These are phyloP conservation scores for Sipha flava DNA, from an alignment of 1,140 invertebrate genomes.

Conservation along the genomic window DNA sequence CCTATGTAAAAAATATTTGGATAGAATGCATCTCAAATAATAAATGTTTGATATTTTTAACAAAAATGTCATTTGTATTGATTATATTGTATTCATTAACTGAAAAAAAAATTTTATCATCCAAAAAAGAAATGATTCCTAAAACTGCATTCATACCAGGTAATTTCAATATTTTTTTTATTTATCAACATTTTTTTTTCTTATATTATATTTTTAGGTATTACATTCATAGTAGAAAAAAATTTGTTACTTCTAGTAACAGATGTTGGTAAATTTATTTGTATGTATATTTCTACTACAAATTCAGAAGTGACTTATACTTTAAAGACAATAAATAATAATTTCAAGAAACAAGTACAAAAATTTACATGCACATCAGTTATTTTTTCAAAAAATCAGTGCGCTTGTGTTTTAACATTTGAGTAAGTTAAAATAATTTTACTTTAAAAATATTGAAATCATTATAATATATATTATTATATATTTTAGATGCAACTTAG, in stretches of 20 bases:
- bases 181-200: background rate
- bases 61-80: conserved; percentile 19
- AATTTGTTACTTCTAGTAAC: background rate
- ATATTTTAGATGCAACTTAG: background rate
- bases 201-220: background rate
- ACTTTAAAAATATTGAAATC: background rate
- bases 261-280: conserved; percentile 5
- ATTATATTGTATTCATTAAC: conserved; percentile 4
- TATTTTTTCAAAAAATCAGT: conserved; percentile 20
- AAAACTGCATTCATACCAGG: background rate
- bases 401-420: conserved; percentile 6
- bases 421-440: background rate
- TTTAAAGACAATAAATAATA: background rate
- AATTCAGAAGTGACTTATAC: background rate
- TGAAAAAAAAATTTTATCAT: background rate
- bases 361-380: conserved; percentile 22
- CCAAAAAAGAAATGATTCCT: conserved; percentile 12
- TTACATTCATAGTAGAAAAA: background rate
- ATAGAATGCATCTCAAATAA: background rate
- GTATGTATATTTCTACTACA: background rate
- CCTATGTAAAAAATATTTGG: background rate
- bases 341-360: conserved; percentile 11
- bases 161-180: background rate
- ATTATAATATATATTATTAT: background rate
- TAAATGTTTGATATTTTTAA: conserved; percentile 13